Evolutionary conservation across 2,797 vertebrate genomes (phyloP).

Genomic region (Poliocrania exsul): DNA sequence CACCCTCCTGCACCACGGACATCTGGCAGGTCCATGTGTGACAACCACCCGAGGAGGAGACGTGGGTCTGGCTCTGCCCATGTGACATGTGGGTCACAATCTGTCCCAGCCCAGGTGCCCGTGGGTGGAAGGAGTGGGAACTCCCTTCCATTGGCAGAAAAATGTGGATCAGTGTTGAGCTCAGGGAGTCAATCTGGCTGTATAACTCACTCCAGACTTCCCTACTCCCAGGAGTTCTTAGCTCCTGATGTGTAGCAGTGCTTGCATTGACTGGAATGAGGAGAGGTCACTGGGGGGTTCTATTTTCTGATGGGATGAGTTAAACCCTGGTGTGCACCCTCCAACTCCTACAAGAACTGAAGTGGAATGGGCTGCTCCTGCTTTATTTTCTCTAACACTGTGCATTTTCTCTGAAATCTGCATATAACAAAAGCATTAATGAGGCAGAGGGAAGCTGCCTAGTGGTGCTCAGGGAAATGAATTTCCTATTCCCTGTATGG

Average conservation of each 20-base stretch:
- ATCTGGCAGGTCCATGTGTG: not conserved
- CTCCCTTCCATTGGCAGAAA: rapidly evolving
- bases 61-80: not conserved
- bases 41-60: not conserved
- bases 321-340: rapidly evolving
- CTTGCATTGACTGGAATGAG: not conserved
- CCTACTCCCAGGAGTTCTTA: not conserved
- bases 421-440: not conserved
- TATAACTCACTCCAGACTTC: not conserved
- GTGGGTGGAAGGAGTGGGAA: not conserved
- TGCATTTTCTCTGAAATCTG: not conserved
- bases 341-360: not conserved
- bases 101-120: rapidly evolving
- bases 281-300: not conserved
- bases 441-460: not conserved
- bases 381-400: not conserved
- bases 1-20: rapidly evolving
- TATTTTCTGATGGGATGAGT: not conserved
- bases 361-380: rapidly evolving
- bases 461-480: not conserved
- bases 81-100: rapidly evolving
- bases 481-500: rapidly evolving
- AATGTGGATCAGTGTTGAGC: rapidly evolving
- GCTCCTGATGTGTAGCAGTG: not conserved
- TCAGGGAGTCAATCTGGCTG: not conserved